Conservation (phyloP, 2,113 vertebrate species). For the Lontra canadensis region DNA sequence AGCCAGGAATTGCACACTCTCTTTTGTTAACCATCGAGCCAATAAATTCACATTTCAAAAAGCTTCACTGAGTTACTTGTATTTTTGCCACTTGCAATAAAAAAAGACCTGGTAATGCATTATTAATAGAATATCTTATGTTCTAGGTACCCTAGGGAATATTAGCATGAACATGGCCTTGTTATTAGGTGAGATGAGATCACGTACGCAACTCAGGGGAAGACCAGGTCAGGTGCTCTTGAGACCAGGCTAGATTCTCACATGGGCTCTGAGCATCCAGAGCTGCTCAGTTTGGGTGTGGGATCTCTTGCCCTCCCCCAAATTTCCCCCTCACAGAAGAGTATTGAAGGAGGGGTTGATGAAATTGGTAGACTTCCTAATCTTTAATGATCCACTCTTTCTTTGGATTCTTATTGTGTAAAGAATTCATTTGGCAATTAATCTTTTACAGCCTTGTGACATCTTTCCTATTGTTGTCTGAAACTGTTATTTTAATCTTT, state of each 20-base stretch:
- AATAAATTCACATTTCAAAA: background rate
- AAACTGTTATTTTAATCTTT: conserved; percentile 74
- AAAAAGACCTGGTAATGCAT: background rate
- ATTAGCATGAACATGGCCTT: background rate
- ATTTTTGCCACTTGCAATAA: background rate
- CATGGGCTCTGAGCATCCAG: rapidly evolving
- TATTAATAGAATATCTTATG: background rate
- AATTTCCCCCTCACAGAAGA: rapidly evolving
- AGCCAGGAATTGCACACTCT: too few species aligned
- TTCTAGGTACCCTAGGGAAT: background rate
- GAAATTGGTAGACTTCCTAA: background rate
- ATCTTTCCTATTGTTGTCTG: conserved; percentile 63
- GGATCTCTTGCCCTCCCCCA: background rate
- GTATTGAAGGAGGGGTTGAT: background rate
- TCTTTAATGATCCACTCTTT: conserved; percentile 30
- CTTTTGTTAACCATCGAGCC: background rate
- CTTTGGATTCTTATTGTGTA: conserved; percentile 47
- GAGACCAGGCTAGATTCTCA: rapidly evolving
- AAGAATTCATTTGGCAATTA: conserved; percentile 68
- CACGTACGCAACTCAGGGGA: background rate
- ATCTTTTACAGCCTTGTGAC: conserved; percentile 38
- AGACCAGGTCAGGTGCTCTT: background rate
- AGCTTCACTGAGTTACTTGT: background rate
- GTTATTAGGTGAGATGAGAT: background rate
- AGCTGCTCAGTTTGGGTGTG: rapidly evolving